Conservation (phyloP, 2,888 invertebrate genomes). For the Odontocolon sp. region DNA sequence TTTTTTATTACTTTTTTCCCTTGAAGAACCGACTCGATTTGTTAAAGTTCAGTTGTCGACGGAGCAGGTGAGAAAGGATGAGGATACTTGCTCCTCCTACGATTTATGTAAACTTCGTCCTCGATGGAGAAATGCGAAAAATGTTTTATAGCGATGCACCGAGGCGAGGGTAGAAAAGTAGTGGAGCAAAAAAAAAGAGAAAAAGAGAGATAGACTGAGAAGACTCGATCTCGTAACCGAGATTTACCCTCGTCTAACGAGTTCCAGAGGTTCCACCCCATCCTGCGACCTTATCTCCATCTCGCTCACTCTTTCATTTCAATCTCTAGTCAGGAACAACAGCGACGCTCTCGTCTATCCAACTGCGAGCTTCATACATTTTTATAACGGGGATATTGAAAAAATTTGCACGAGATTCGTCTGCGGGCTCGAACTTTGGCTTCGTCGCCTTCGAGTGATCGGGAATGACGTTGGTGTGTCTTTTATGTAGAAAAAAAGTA, state of each 20-base stretch:
- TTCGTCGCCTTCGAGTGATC: slow-evolving; percentile 21
- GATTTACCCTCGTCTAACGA: slow-evolving; percentile 52
- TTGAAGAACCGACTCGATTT: neutral
- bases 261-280: slow-evolving; percentile 23
- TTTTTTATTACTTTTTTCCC: too few relatives aligned
- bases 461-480: slow-evolving; percentile 27
- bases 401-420: slow-evolving; percentile 61
- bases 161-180: neutral
- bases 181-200: neutral
- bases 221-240: slow-evolving; percentile 38
- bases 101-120: slow-evolving; percentile 16
- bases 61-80: neutral
- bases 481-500: slow-evolving; percentile 25
- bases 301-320: slow-evolving; percentile 14
- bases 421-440: slow-evolving; percentile 22
- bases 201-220: neutral
- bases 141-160: slow-evolving; percentile 21
- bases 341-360: slow-evolving; percentile 24
- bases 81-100: neutral
- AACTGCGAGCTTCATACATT: slow-evolving; percentile 58
- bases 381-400: slow-evolving; percentile 60
- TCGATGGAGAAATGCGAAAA: neutral
- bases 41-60: slow-evolving; percentile 28
- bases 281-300: slow-evolving; percentile 31
- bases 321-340: slow-evolving; percentile 47